Evolutionary conservation across 2,888 invertebrate genomes (phyloP).

Genomic region (Galeruca laticollis): DNA sequence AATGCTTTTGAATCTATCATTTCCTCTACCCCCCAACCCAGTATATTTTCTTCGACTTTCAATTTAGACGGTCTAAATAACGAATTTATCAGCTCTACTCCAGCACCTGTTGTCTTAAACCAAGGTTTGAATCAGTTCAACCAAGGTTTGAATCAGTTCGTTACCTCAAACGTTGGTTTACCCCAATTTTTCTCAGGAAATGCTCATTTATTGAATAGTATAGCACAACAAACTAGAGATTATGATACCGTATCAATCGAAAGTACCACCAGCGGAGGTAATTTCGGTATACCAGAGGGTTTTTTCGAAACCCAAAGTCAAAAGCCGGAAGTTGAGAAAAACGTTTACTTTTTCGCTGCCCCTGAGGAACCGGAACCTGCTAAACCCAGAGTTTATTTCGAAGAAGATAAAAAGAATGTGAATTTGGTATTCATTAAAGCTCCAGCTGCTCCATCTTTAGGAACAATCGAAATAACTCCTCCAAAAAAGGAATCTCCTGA

Average conservation of each 20-base stretch:
- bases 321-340: constrained; percentile 54
- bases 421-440: constrained; percentile 68
- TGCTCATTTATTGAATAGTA: not conserved
- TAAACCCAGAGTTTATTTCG: constrained; percentile 49
- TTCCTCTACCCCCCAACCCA: constrained; percentile 32
- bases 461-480: constrained; percentile 52
- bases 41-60: constrained; percentile 21
- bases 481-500: constrained; percentile 43
- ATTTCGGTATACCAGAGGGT: constrained; percentile 27
- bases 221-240: not conserved
- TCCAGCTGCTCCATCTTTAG: constrained; percentile 54
- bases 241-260: constrained; percentile 5
- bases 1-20: constrained; percentile 12
- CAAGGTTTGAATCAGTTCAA: not conserved
- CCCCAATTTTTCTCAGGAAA: not conserved
- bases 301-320: not conserved
- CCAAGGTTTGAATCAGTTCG: not conserved
- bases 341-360: constrained; percentile 61
- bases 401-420: constrained; percentile 62
- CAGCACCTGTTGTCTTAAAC: not conserved
- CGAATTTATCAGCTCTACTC: constrained; percentile 6
- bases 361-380: constrained; percentile 59
- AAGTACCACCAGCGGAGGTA: constrained; percentile 22
- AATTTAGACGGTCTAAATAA: not conserved
- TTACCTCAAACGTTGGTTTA: not conserved